Base-by-base conservation (phyloP, 2,888 invertebrate species). In the Masnerella sp. region DNA sequence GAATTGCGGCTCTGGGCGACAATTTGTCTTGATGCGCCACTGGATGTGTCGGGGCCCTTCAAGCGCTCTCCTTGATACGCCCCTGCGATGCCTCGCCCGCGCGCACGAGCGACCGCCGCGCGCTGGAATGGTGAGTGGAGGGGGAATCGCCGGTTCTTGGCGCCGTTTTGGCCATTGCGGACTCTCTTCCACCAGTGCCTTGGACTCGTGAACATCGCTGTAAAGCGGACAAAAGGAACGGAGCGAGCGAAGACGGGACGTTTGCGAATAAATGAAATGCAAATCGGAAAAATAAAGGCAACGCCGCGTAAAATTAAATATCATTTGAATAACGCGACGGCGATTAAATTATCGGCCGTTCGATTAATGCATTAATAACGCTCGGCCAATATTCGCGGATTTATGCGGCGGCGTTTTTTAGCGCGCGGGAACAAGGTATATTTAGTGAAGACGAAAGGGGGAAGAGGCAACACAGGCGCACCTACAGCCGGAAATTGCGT, bases 251-350 rank as follows among this genome's bases (percentile, higher is more conserved):
- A 77, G 75, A 67, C 34, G 62, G 52, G 81, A 80, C 81, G 75
- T 81, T 84, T 81, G 72, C 80, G 77, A 82, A 80, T 74, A 83
- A 83, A 84, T 82, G 82, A 84, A 84, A 86, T 86, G 85, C 83
- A 85, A 85, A 86, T 86, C 80, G 80, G 76, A 77, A 79, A 81
- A 80, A 84, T 83, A 82, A 82, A 84, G 82, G 82, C 83, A 85
- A 84, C 84, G 82, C 80, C 78, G 81, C 80, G 84, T 83, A 85
- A 85, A 86, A 85, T 86, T 84, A 83, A 86, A 85, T 84, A 84
- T 80, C 83, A 84, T 85, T 84, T 84, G 84, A 85, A 86, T 84
- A 82, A 80, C 79, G 79, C 73, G 78, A 81, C 79, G 76, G 81
- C 81, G 82, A 83, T 84, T 79, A 80, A 84, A 85, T 84, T 83